Evolutionary conservation across 2,888 invertebrate species (phyloP).

Genomic region (Trachelus iudaicus): DNA sequence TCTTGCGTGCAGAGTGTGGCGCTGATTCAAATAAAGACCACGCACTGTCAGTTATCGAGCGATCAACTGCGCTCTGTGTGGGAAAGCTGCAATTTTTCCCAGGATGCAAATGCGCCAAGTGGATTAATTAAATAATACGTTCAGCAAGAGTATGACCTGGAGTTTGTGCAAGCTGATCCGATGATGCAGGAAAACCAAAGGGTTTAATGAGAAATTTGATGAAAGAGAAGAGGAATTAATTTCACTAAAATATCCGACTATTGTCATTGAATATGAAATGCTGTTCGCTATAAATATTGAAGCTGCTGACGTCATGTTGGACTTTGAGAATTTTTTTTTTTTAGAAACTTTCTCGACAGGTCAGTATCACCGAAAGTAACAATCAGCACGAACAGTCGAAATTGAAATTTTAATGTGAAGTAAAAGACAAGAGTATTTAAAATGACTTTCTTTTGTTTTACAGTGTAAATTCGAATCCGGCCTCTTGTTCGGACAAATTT

Average conservation of each 20-base stretch:
- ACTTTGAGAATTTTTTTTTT: not conserved
- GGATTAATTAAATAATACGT: not conserved
- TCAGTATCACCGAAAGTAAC: not conserved
- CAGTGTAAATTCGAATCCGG: not conserved
- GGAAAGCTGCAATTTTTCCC: not conserved
- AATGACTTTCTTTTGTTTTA: not conserved
- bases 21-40: not conserved
- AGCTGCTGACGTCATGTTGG: constrained; percentile 13
- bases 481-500: not conserved
- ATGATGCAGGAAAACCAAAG: not conserved
- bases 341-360: not conserved
- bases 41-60: not conserved
- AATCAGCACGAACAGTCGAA: too few relatives aligned
- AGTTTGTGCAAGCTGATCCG: not conserved
- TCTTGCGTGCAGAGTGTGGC: not conserved
- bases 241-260: constrained; percentile 7
- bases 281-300: constrained; percentile 31
- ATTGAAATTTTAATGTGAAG: not conserved
- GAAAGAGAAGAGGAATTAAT: constrained; percentile 30
- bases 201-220: too few relatives aligned
- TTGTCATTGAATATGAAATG: constrained; percentile 20
- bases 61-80: not conserved
- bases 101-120: not conserved
- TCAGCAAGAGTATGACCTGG: not conserved
- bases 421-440: not conserved